phyloP scores from a whole-genome alignment of 2,797 vertebrate genomes.

The Clarias pachynema region DNA sequence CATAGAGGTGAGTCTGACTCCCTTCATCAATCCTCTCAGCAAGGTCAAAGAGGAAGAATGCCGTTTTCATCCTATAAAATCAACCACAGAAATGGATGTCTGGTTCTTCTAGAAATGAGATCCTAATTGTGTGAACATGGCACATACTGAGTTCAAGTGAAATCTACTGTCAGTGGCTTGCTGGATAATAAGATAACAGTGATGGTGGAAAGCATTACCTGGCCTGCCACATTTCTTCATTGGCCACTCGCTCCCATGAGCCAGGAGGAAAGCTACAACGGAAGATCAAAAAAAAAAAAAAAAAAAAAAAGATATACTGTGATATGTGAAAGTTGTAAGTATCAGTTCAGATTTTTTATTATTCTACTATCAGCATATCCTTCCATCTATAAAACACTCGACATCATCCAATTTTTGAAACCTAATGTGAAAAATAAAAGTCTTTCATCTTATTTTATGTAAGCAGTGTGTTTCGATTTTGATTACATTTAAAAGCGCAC shows the following conservation, averaged over 20 bases:
- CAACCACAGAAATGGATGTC: conserved; percentile 53
- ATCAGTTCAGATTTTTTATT: neutral
- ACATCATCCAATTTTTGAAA: neutral
- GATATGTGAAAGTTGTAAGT: neutral
- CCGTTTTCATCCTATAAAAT: conserved; percentile 90
- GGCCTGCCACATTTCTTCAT: conserved; percentile 99
- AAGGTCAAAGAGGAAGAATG: conserved; percentile 96
- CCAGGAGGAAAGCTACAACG: conserved; percentile 83
- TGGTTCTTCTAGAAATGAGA: conserved; percentile 16
- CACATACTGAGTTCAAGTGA: neutral
- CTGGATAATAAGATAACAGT: conserved; percentile 10
- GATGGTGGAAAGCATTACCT: conserved; percentile 73
- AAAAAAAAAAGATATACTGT: neutral
- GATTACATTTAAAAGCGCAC: conserved; percentile 7
- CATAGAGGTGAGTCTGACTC: conserved; percentile 71
- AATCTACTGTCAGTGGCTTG: neutral
- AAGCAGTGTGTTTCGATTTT: neutral
- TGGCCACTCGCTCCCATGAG: conserved; percentile 95
- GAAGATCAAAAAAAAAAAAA: conserved; percentile 34
- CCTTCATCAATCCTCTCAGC: conserved; percentile 79
- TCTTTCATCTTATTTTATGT: neutral
- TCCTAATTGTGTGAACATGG: neutral
- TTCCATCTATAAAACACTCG: neutral
- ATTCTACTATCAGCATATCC: neutral
- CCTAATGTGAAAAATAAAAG: neutral